Conservation (phyloP, 2,113 vertebrate species). For the Perca flavescens region DNA sequence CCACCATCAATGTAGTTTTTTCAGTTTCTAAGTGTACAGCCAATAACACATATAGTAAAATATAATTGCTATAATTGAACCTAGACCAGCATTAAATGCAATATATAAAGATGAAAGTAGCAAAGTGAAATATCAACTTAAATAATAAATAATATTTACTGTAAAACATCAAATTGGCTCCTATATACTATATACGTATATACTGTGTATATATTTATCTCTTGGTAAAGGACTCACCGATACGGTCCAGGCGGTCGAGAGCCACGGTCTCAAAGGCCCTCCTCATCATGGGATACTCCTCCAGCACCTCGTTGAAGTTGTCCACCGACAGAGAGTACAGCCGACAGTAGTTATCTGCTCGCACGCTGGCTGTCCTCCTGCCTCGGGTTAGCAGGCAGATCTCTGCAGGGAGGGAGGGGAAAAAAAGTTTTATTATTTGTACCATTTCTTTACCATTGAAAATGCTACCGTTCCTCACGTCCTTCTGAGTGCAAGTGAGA, state of each 20-base stretch:
- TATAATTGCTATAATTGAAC: not conserved
- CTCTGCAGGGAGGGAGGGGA: slow-evolving; percentile 81
- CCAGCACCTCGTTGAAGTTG: slow-evolving; percentile 97
- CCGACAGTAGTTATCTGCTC: slow-evolving; percentile 96
- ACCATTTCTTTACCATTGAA: not conserved
- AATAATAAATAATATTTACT: not conserved
- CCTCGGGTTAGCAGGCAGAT: slow-evolving; percentile 96
- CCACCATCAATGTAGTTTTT: not conserved
- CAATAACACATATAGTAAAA: not conserved
- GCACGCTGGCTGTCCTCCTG: slow-evolving; percentile 94
- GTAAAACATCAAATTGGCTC: not conserved
- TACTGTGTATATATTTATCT: not conserved
- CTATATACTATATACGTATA: too few relatives aligned
- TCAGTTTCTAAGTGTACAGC: not conserved
- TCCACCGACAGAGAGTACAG: slow-evolving; percentile 97
- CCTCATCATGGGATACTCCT: slow-evolving; percentile 98
- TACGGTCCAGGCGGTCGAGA: slow-evolving; percentile 94
- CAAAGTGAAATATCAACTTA: not conserved
- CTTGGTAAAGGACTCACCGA: slow-evolving; percentile 86
- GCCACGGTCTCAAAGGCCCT: slow-evolving; percentile 96
- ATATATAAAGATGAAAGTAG: not conserved
- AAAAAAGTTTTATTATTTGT: slow-evolving; percentile 12
- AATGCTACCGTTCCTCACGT: slow-evolving; percentile 1
- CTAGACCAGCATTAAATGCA: not conserved
- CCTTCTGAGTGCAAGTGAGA: slow-evolving; percentile 21